phyloP scores from a whole-genome alignment of 2,113 vertebrate genomes.

The Apodemus sylvaticus region DNA sequence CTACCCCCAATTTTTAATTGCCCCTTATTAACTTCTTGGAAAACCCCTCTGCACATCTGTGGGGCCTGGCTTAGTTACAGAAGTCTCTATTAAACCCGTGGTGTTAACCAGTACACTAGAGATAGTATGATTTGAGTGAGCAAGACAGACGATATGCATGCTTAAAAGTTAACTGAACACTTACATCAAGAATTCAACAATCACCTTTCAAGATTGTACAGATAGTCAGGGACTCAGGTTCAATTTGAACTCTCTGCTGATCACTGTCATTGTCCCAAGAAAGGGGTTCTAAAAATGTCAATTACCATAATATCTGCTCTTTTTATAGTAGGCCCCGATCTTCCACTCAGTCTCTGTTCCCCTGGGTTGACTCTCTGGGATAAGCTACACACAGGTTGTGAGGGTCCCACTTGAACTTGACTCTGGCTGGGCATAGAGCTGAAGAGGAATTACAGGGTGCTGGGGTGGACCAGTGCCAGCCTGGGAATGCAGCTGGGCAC shows the following conservation, averaged over 20 bases:
- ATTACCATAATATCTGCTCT: background rate
- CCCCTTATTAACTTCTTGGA: background rate
- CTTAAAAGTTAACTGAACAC: background rate
- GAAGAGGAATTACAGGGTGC: background rate
- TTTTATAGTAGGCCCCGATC: background rate
- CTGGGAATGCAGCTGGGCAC: slow-evolving; percentile 42
- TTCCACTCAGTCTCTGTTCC: background rate
- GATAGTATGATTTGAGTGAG: background rate
- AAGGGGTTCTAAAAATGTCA: background rate
- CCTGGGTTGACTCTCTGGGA: background rate
- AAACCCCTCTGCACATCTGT: background rate
- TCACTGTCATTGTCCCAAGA: background rate
- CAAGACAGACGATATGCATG: background rate
- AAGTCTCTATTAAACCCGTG: background rate
- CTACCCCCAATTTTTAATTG: background rate
- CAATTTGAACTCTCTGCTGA: background rate
- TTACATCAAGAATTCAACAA: background rate
- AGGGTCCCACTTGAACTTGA: background rate
- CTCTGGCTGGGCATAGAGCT: background rate
- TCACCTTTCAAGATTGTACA: background rate
- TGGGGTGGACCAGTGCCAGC: background rate
- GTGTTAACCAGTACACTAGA: background rate
- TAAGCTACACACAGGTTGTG: background rate
- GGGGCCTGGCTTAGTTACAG: background rate
- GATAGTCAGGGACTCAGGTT: background rate